phyloP scores from a whole-genome alignment of 2,797 vertebrate genomes.

The Melanitta fusca region DNA sequence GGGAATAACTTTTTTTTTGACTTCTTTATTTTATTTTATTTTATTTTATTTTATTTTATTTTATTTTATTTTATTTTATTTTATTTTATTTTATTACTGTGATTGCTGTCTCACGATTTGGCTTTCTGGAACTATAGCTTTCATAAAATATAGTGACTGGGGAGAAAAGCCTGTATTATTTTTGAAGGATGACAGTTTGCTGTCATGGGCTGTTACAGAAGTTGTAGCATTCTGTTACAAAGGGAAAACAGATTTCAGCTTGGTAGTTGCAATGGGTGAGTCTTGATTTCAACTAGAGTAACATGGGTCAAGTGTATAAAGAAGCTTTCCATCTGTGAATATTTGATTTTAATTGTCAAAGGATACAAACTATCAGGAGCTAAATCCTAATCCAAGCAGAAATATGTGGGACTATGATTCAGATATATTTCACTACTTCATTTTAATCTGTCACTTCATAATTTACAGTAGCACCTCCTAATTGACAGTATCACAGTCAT shows the following conservation, averaged over 20 bases:
- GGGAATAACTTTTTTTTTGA: not conserved
- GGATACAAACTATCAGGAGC: conserved; percentile 3
- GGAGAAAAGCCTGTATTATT: not conserved
- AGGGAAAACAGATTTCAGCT: conserved; percentile 46
- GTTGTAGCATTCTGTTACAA: not conserved
- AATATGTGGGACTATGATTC: not conserved
- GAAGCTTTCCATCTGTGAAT: conserved; percentile 41
- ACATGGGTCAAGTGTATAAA: conserved; percentile 27
- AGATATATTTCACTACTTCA: not conserved
- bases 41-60: too few species aligned
- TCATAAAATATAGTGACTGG: not conserved
- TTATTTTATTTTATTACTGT: too few species aligned
- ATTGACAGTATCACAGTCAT: not conserved
- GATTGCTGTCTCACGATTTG: not conserved
- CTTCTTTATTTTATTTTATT: not conserved
- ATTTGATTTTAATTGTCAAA: conserved; percentile 64
- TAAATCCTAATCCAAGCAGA: conserved; percentile 34
- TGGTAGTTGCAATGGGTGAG: not conserved
- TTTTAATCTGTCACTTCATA: conserved; percentile 7
- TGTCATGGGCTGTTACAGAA: not conserved
- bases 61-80: too few species aligned
- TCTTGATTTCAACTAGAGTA: conserved; percentile 19
- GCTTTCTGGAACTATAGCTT: not conserved
- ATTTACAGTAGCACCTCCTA: not conserved
- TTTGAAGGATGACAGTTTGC: conserved; percentile 37